Evolutionary conservation across 1,140 invertebrate species (phyloP).

Genomic region (Megalopta genalis): DNA sequence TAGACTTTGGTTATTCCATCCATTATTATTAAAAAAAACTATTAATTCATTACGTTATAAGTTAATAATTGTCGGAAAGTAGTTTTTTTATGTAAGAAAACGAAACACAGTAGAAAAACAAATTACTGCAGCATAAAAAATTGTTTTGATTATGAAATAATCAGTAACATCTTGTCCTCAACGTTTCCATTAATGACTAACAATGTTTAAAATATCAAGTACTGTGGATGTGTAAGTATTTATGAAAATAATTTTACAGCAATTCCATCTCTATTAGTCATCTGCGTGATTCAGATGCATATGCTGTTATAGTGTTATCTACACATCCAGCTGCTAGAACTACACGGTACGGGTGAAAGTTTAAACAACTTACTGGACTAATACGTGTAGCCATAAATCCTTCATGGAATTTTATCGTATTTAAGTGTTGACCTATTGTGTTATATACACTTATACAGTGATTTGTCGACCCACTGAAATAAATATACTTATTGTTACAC

Average conservation of each 20-base stretch:
- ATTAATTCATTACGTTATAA: slow-evolving; percentile 4
- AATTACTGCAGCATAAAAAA: not conserved
- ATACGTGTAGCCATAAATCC: slow-evolving; percentile 94
- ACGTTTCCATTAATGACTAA: slow-evolving; percentile 6
- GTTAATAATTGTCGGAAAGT: not conserved
- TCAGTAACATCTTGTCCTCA: not conserved
- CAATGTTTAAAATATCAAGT: slow-evolving; percentile 17
- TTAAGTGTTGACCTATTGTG: slow-evolving; percentile 85
- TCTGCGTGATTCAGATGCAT: slow-evolving; percentile 84
- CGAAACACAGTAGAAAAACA: slow-evolving; percentile 18
- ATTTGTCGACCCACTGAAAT: slow-evolving; percentile 88
- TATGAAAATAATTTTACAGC: slow-evolving; percentile 51
- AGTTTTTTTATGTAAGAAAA: slow-evolving; percentile 5
- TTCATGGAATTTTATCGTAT: slow-evolving; percentile 92
- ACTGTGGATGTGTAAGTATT: slow-evolving; percentile 48
- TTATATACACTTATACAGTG: slow-evolving; percentile 91
- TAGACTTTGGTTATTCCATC: slow-evolving; percentile 45
- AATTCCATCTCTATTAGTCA: slow-evolving; percentile 82
- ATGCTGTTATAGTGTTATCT: slow-evolving; percentile 89
- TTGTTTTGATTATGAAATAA: not conserved
- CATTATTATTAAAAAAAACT: slow-evolving; percentile 15
- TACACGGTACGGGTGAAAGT: slow-evolving; percentile 92
- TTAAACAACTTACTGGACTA: slow-evolving; percentile 90
- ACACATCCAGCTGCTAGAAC: slow-evolving; percentile 88
- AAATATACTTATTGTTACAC: not conserved